These are phyloP conservation scores for Varecia variegata DNA, from an alignment of 2,797 vertebrate species.

Conservation along the genomic window DNA sequence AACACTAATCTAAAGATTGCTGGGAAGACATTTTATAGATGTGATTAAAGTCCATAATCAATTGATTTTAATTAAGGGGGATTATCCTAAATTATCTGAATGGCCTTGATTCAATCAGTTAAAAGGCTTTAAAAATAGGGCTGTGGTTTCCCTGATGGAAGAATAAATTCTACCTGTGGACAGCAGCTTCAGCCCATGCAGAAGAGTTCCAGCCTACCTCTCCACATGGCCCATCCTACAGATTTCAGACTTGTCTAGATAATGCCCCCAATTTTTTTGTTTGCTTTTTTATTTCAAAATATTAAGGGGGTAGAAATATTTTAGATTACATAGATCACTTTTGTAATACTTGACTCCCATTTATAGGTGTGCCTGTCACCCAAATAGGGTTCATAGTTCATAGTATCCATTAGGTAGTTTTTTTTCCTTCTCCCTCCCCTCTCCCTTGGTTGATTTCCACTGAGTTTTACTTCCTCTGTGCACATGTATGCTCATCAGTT, in stretches of 20 bases:
- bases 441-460: neutral
- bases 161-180: neutral
- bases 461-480: neutral
- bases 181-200: neutral
- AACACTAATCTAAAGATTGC: neutral
- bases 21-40: neutral
- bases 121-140: neutral
- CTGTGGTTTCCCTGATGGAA: neutral
- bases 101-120: neutral
- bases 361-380: neutral
- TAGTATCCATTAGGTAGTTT: neutral
- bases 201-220: neutral
- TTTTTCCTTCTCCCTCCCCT: no score
- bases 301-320: neutral
- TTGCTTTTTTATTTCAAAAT: neutral
- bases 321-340: neutral
- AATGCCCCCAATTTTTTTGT: neutral
- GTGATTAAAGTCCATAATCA: neutral
- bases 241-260: neutral
- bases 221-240: neutral
- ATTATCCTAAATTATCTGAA: neutral
- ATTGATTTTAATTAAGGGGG: slow-evolving; percentile 4
- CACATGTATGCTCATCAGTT: neutral
- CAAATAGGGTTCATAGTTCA: neutral
- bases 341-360: neutral